Percentiles rank a stretch among this genome's conserved stretches.
Evolutionary conservation across 1,140 invertebrate genomes (phyloP).

Genomic region (Zophobas morio): DNA sequence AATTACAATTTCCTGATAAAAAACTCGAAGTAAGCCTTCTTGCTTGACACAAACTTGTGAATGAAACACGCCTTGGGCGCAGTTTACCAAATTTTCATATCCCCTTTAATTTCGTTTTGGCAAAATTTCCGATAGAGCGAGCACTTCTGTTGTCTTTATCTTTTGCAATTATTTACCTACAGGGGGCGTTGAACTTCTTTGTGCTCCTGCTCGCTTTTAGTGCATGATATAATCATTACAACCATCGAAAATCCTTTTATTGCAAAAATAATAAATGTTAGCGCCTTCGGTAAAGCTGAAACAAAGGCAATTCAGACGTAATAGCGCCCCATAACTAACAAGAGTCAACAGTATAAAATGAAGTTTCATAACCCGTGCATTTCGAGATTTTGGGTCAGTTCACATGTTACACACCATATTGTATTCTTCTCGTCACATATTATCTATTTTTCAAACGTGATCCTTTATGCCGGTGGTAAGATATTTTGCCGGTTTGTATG

Average conservation of each 20-base stretch:
- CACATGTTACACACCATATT: slow-evolving; percentile 4
- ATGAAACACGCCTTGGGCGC: background rate
- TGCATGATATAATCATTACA: slow-evolving; percentile 5
- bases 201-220: background rate
- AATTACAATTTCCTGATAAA: background rate
- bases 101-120: slow-evolving; percentile 10
- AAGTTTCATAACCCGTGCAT: slow-evolving; percentile 1
- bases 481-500: slow-evolving; percentile 24
- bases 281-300: background rate
- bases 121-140: slow-evolving; percentile 2
- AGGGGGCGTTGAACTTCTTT: background rate
- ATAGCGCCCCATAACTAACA: slow-evolving; percentile 22
- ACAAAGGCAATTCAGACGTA: slow-evolving; percentile 21
- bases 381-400: slow-evolving; percentile 23
- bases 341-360: slow-evolving; percentile 20
- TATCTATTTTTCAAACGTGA: slow-evolving; percentile 36
- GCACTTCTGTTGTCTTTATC: background rate
- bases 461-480: background rate
- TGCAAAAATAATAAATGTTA: background rate
- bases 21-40: background rate
- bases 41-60: background rate
- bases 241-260: slow-evolving; percentile 6
- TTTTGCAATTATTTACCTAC: slow-evolving; percentile 12
- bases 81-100: slow-evolving; percentile 12
- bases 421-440: slow-evolving; percentile 25